These are phyloP conservation scores for Australoheros scitulus DNA, from an alignment of 2,113 vertebrate genomes.

Conservation along the genomic window DNA sequence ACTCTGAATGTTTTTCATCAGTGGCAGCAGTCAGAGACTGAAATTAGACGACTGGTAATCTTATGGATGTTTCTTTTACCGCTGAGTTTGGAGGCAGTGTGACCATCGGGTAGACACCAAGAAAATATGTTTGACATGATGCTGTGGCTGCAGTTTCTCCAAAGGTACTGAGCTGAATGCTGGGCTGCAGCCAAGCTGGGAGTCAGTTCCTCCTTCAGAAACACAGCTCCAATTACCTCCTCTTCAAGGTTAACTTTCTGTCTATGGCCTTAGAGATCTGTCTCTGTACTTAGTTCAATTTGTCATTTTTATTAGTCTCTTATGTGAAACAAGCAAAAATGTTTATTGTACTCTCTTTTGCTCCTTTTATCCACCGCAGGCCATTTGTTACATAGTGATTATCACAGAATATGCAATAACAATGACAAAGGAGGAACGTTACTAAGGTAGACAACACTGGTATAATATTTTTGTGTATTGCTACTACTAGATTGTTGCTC, in stretches of 20 bases:
- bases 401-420: slow-evolving; percentile 78
- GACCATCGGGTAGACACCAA: slow-evolving; percentile 11
- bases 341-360: slow-evolving; percentile 36
- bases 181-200: slow-evolving; percentile 41
- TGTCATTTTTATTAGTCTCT: slow-evolving; percentile 46
- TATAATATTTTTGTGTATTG: slow-evolving; percentile 70
- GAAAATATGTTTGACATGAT: slow-evolving; percentile 35
- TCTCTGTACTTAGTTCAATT: slow-evolving; percentile 44
- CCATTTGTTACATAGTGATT: slow-evolving; percentile 77
- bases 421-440: slow-evolving; percentile 54
- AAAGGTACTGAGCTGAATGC: slow-evolving; percentile 40
- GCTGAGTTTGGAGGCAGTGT: slow-evolving; percentile 2
- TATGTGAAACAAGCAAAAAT: slow-evolving; percentile 27
- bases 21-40: slow-evolving; percentile 4
- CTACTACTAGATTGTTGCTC: slow-evolving; percentile 79
- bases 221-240: slow-evolving; percentile 46
- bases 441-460: slow-evolving; percentile 79
- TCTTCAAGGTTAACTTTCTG: slow-evolving; percentile 61
- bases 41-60: slow-evolving; percentile 17
- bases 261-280: slow-evolving; percentile 62
- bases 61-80: slow-evolving; percentile 12
- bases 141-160: slow-evolving; percentile 57
- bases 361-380: slow-evolving; percentile 43
- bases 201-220: slow-evolving; percentile 45
- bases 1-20: slow-evolving; percentile 64